Evolutionary conservation across 2,797 vertebrate species (phyloP), one percentile per base, ranked within the genome.

Genomic region (Myotis vivesi): DNA sequence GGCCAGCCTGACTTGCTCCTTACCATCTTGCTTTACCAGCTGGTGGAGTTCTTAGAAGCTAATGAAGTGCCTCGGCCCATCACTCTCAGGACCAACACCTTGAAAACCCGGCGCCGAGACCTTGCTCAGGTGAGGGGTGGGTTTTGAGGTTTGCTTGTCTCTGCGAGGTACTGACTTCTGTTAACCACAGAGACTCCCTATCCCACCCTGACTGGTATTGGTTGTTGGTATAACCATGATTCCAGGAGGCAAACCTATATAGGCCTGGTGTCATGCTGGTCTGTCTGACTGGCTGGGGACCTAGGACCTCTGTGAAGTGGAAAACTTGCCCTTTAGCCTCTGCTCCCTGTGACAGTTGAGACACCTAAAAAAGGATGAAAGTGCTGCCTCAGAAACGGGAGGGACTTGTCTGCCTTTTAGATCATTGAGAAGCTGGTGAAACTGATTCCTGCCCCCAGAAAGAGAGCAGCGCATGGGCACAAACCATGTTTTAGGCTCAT

Each of bases 31-130:
- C 46, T 23, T 46, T 53, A 77, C 87, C 80, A 99, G 99, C 97
- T 99, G 94, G 97, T 99, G 33, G 99, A 99, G 91, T 99, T 99
- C 95, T 98, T 99, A 46, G 99, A 99, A 97, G 99, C 99, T 38
- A 99, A 99, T 73, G 99, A 99, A 98, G 99, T 99, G 91, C 99
- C 99, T 0, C 98, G 99, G 94, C 99, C 99, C 0, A 98, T 99
- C 94, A 99, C 99, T 12, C 99, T 99, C 94, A 98, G 99, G 94
- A 99, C 99, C 85, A 99, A 99, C 96, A 99, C 99, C 0, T 98
- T 99, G 90, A 99, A 99, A 98, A 99, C 99, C 0, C 99, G 99
- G 83, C 99, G 99, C 64, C 98, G 99, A 92, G 99, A 99, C 97
- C 98, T 99, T 95, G 99, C 99, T 0, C 99, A 99, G 99, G 99